Percentiles rank a stretch among this genome's conserved stretches.
Evolutionary conservation across 2,888 invertebrate species (phyloP).

Genomic region (Watsonalla cultraria): DNA sequence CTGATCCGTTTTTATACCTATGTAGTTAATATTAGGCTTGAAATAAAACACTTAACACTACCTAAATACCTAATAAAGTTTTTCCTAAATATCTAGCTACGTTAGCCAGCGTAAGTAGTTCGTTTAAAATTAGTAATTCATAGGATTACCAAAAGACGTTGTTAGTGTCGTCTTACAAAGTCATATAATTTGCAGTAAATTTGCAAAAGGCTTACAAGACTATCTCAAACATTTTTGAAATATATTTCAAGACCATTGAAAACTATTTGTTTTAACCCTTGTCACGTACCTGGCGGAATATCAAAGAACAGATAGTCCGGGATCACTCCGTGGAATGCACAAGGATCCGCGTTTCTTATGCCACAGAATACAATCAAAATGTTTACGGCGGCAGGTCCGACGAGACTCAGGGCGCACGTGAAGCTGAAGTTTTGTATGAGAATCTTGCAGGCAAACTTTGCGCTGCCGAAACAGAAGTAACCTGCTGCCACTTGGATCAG

Average conservation of each 20-base stretch:
- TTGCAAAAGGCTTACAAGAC: no score
- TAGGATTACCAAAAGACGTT: no score
- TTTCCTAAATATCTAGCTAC: no score
- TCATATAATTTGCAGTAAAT: no score
- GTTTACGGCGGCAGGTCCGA: conserved; percentile 85
- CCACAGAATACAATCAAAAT: conserved; percentile 83
- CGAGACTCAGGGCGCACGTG: conserved; percentile 88
- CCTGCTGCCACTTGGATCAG: conserved; percentile 82
- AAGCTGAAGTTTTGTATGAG: conserved; percentile 93
- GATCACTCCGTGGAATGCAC: conserved; percentile 81
- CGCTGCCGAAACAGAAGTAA: conserved; percentile 82
- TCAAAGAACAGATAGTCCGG: conserved; percentile 93
- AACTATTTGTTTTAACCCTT: neutral
- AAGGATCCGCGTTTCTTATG: conserved; percentile 81
- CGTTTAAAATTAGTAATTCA: no score
- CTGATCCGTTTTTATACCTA: no score
- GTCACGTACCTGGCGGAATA: conserved; percentile 80
- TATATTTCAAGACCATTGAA: neutral
- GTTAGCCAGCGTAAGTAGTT: no score
- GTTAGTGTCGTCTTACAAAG: no score
- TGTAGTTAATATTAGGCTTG: no score
- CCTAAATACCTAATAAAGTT: no score
- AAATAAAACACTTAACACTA: no score
- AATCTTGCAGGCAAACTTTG: conserved; percentile 92
- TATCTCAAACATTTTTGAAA: neutral